phyloP scores from a whole-genome alignment of 2,797 vertebrate genomes.

The Babyrousa celebensis region DNA sequence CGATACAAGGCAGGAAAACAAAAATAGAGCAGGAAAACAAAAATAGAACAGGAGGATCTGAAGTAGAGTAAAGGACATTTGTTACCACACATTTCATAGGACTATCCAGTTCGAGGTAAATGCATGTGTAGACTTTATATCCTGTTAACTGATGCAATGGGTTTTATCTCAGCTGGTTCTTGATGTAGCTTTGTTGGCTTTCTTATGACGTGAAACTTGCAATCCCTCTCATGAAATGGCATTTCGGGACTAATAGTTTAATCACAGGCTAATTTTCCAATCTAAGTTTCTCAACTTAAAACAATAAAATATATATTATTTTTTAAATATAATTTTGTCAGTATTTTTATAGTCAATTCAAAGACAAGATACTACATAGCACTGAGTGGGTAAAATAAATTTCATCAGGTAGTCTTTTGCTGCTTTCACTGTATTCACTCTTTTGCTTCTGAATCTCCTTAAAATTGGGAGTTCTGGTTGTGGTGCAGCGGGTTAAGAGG shows the following conservation, averaged over 20 bases:
- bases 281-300: background rate
- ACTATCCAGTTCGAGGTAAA: background rate
- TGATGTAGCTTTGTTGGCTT: background rate
- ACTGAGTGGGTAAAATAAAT: background rate
- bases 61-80: background rate
- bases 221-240: background rate
- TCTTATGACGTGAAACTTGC: conserved; percentile 22
- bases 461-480: too few species aligned
- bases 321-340: background rate
- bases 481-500: too few species aligned
- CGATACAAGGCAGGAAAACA: background rate
- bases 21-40: background rate
- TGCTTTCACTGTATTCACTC: background rate
- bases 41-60: background rate
- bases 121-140: background rate
- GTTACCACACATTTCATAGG: background rate
- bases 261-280: background rate
- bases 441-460: background rate
- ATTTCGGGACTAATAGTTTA: background rate
- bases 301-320: background rate
- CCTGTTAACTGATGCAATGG: background rate
- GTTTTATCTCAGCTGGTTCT: background rate
- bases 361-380: background rate
- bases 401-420: background rate
- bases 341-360: background rate